Conservation (phyloP, 2,888 invertebrate genomes). For the Orthonychiurus folsomi region DNA sequence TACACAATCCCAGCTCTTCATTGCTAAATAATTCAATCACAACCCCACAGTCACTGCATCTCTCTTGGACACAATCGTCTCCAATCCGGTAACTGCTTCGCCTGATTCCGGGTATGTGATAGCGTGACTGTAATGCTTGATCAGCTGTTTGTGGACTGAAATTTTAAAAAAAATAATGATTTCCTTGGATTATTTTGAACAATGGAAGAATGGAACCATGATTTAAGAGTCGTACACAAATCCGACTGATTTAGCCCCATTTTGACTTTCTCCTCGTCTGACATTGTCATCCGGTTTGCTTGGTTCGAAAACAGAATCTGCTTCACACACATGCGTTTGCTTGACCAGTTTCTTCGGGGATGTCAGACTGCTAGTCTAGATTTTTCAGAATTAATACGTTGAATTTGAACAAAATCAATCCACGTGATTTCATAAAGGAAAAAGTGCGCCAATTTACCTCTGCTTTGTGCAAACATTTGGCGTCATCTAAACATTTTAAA, state of each 20-base stretch:
- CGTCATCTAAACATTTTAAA: slow-evolving; percentile 16
- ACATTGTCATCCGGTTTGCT: slow-evolving; percentile 9
- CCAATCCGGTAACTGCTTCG: slow-evolving; percentile 59
- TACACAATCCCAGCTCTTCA: slow-evolving; percentile 87
- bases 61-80: slow-evolving; percentile 61
- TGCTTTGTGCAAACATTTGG: slow-evolving; percentile 27
- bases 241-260: slow-evolving; percentile 31
- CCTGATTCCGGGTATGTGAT: slow-evolving; percentile 43
- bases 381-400: not conserved
- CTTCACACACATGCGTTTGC: slow-evolving; percentile 31
- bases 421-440: too few relatives aligned
- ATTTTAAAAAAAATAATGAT: slow-evolving; percentile 5
- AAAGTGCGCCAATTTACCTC: too few relatives aligned
- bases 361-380: not conserved
- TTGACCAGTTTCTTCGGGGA: slow-evolving; percentile 39
- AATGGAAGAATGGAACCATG: too few relatives aligned
- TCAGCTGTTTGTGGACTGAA: slow-evolving; percentile 14
- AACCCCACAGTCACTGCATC: slow-evolving; percentile 83
- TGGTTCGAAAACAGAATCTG: slow-evolving; percentile 32
- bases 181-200: too few relatives aligned
- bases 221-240: slow-evolving; percentile 33
- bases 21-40: slow-evolving; percentile 87
- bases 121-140: not conserved
- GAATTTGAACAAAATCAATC: too few relatives aligned
- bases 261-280: slow-evolving; percentile 11